Evolutionary conservation across 2,797 vertebrate species (phyloP), one percentile per base, ranked within the genome.

Genomic region (Botia kubotai): DNA sequence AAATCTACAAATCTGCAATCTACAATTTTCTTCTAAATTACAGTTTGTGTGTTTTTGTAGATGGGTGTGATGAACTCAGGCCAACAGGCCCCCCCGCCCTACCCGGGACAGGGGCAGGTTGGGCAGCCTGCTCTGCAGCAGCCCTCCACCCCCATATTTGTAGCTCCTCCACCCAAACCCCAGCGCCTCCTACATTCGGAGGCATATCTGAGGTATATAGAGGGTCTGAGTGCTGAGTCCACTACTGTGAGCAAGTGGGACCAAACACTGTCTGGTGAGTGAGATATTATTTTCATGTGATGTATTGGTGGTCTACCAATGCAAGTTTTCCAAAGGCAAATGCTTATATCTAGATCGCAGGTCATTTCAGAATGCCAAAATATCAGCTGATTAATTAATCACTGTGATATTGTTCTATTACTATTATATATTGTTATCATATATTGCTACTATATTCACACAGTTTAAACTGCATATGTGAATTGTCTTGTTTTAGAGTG

Each of bases 131-230:
- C 96, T 0, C 90, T 96, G 82, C 97, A 97, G 75, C 97, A 98
- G 89, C 98, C 98, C n/a, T 95, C 97, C 68, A 98, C 96, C 0
- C 98, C 98, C 0, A 92, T 99, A 92, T 99, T 99, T 75, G 98
- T 99, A 79, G 94, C 97, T 77, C 97, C 97, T 21, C 98, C 98
- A 80, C 97, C 97, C 80, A 98, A 96, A 93, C 95, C 97, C 75
- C 97, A 99, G 84, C 94, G 97, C 75, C 95, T 99, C 84, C 96
- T 99, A 52, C 98, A 99, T 86, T 99, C 98, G 10, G 98, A 99
- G 87, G 96, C 98, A 1, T 99, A 99, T 83, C 94, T 99, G 88
- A 96, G 94, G 89, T 99, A 99, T 75, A 99, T 99, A 0, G 97
- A 99, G 87, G 97, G 97, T 52, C 96, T 99, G 26, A 95, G 93